Evolutionary conservation across 2,113 vertebrate species (phyloP).

Genomic region (Megaptera novaeangliae): DNA sequence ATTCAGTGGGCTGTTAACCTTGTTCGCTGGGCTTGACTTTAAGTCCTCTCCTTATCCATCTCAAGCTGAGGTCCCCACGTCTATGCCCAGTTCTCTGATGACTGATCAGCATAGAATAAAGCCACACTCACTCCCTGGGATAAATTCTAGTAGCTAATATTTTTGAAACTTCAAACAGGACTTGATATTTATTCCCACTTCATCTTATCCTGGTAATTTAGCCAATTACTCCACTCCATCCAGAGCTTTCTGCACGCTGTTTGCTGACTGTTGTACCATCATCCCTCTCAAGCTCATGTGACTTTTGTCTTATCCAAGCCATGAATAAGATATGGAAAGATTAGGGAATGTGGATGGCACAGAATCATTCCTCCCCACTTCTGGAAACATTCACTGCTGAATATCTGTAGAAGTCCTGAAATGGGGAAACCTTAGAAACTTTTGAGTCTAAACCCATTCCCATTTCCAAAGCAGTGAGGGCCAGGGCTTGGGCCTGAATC

Average conservation of each 20-base stretch:
- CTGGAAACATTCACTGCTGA: background rate
- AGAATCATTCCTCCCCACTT: background rate
- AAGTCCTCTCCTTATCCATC: background rate
- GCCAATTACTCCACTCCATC: rapidly evolving
- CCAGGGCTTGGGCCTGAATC: background rate
- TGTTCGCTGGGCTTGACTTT: background rate
- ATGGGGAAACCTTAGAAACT: background rate
- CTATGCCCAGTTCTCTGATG: background rate
- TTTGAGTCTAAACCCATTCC: background rate
- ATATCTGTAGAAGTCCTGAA: background rate
- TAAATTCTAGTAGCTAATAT: background rate
- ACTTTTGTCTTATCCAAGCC: background rate
- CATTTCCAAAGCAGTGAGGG: background rate
- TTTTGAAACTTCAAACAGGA: background rate
- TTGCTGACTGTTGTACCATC: background rate
- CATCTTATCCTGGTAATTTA: background rate
- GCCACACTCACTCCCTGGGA: background rate
- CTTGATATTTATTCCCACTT: background rate
- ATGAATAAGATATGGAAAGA: background rate
- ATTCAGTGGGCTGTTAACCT: background rate
- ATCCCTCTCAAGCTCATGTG: background rate
- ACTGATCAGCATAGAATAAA: background rate
- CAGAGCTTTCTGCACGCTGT: background rate
- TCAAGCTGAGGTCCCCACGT: background rate
- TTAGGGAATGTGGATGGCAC: background rate